phyloP scores from a whole-genome alignment of 1,140 invertebrate genomes.

The Macrotrachela quadricornifera region DNA sequence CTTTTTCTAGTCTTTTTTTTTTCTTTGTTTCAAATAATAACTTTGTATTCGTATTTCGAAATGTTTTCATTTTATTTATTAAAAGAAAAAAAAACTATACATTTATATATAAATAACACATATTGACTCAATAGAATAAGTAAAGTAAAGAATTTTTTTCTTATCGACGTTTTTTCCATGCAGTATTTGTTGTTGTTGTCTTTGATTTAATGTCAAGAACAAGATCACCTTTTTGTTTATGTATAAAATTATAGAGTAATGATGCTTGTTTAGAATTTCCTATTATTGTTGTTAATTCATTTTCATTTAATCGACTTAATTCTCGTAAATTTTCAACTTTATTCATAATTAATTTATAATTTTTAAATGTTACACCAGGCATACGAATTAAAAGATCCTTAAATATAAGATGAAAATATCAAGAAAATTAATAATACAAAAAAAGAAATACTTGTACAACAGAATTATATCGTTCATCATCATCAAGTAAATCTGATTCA shows the following conservation, averaged over 20 bases:
- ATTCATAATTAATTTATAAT: slow-evolving; percentile 53
- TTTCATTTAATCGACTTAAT: slow-evolving; percentile 34
- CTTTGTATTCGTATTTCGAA: no score
- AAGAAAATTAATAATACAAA: background rate
- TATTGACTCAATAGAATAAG: no score
- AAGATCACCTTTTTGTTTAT: slow-evolving; percentile 10
- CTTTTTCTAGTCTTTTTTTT: no score
- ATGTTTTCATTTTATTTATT: no score
- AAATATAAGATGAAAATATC: slow-evolving; percentile 1
- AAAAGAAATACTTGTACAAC: slow-evolving; percentile 19
- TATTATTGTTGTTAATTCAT: slow-evolving; percentile 42
- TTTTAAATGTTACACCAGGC: slow-evolving; percentile 68
- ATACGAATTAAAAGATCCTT: slow-evolving; percentile 67
- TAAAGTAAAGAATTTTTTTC: no score
- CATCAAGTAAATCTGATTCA: slow-evolving; percentile 14
- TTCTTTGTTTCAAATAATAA: no score
- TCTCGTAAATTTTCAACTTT: slow-evolving; percentile 41
- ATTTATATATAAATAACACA: no score
- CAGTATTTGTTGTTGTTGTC: no score
- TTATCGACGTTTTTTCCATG: no score
- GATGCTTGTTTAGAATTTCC: slow-evolving; percentile 34
- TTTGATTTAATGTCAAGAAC: no score
- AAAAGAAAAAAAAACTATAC: no score
- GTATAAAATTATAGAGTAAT: slow-evolving; percentile 28
- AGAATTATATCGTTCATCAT: slow-evolving; percentile 26